Base-by-base conservation (phyloP, 2,113 vertebrate species). In the Lathamus discolor region DNA sequence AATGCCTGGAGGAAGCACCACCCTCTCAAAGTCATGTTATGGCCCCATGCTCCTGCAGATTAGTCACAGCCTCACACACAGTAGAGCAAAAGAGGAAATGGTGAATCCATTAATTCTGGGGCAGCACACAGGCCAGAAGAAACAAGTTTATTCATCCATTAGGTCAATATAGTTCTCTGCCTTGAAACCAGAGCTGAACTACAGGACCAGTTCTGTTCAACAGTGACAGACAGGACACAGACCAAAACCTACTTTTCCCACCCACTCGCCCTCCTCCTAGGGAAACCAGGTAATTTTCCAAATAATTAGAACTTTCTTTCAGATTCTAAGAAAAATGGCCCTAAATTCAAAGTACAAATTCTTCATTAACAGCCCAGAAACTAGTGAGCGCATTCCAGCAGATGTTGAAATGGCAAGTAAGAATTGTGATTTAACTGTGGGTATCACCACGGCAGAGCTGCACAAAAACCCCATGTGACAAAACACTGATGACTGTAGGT, bases 1-100 rank as follows among this genome's bases (percentile, higher is more conserved):
- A 96, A 97, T 97, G 96, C 98, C 95, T 98, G 96, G 84, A 97
- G 97, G 95, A 97, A 95, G 88, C 92, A 96, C 97, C 97, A 97
- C 79, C 88, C 91, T 83, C 95, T 94, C 96, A 93, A 98, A 96
- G 92, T 96, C 91, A 96, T 96, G 93, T 96, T 62, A 86, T 29
- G 27, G 80, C 83, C 89, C 64, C 74, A 81, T 23, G 15, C 76
- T 85, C 91, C 94, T 97, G 88, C 86, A 92, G 93, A 95, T 96
- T 94, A 94, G 93, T 95, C 86, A 94, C 90, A 88, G 93, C 51
- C 49, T 77, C 54, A 52, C 67, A 86, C 46, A 96, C 63, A 86
- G 86, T 12, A 76, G 33, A 95, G 49, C 0, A 9, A 94, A 85
- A 92, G 73, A 92, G 95, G 91, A 97, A 97, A 95, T 66, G 41